phyloP scores from a whole-genome alignment of 2,888 invertebrate genomes.

The Catocala nupta region DNA sequence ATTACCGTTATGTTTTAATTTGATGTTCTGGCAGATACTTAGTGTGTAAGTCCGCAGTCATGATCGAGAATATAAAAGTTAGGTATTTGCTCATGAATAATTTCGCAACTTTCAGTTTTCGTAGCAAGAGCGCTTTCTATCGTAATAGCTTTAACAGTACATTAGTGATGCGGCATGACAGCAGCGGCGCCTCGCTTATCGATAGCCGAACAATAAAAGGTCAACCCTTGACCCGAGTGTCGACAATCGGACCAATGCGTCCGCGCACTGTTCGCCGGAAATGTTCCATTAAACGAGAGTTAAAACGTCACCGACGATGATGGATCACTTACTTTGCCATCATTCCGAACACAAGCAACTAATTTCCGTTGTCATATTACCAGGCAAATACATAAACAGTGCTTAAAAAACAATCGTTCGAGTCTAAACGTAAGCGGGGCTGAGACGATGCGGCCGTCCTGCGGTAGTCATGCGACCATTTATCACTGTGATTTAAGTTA shows the following conservation, averaged over 20 bases:
- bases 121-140: conserved; percentile 29
- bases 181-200: conserved; percentile 73
- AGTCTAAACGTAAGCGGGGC: conserved; percentile 27
- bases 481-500: conserved; percentile 36
- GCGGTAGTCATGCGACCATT: conserved; percentile 31
- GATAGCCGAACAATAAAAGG: conserved; percentile 71
- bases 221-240: conserved; percentile 66
- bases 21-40: not conserved
- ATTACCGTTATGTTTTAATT: no score
- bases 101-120: conserved; percentile 46
- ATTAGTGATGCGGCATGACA: conserved; percentile 56
- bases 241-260: conserved; percentile 65
- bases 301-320: conserved; percentile 61
- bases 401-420: conserved; percentile 26
- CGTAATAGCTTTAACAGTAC: conserved; percentile 29
- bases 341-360: conserved; percentile 51
- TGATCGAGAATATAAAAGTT: conserved; percentile 1
- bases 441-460: conserved; percentile 16
- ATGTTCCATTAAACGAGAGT: conserved; percentile 66
- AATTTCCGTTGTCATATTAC: conserved; percentile 56
- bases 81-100: conserved; percentile 14
- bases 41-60: not conserved
- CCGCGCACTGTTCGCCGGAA: conserved; percentile 65
- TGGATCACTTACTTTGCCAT: conserved; percentile 59
- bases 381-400: conserved; percentile 49